Evolutionary conservation across 2,888 invertebrate genomes (phyloP).

Genomic region (Drosophila peninsularis): DNA sequence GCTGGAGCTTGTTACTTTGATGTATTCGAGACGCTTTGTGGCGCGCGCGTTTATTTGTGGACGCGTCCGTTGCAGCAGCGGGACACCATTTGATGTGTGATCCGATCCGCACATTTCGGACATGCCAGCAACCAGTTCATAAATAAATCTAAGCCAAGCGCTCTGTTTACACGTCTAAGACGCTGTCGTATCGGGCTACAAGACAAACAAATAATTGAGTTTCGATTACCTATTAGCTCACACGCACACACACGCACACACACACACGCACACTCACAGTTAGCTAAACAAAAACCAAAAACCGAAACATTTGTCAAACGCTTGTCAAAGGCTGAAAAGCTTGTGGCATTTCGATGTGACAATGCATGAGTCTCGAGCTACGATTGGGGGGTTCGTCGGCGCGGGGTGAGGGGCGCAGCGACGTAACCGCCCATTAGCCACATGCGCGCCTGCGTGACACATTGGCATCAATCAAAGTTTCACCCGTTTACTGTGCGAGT

Average conservation of each 20-base stretch:
- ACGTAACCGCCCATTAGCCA: conserved; percentile 79
- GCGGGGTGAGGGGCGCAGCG: conserved; percentile 6
- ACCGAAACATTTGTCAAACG: conserved; percentile 79
- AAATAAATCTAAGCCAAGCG: conserved; percentile 25
- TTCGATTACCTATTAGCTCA: conserved; percentile 47
- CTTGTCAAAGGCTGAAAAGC: conserved; percentile 75
- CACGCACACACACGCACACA: neutral
- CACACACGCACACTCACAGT: neutral
- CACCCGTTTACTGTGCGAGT: conserved; percentile 67
- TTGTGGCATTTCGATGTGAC: conserved; percentile 57
- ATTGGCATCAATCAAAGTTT: conserved; percentile 83
- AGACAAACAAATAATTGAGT: conserved; percentile 43
- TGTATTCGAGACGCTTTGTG: conserved; percentile 77
- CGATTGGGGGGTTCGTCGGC: neutral
- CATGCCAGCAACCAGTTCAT: conserved; percentile 21
- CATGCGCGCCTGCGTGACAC: conserved; percentile 84
- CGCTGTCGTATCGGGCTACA: conserved; percentile 10
- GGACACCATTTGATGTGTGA: conserved; percentile 61
- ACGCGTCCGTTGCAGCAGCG: conserved; percentile 68
- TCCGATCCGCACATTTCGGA: conserved; percentile 34
- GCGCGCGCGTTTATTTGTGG: conserved; percentile 79
- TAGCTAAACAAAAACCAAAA: conserved; percentile 47
- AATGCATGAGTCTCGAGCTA: conserved; percentile 22
- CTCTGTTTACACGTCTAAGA: conserved; percentile 42
- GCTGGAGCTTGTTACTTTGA: conserved; percentile 83